Evolutionary conservation across 2,797 vertebrate species (phyloP), one percentile per base, ranked within the genome.

Genomic region (Tokudaia tokunoshimensis): DNA sequence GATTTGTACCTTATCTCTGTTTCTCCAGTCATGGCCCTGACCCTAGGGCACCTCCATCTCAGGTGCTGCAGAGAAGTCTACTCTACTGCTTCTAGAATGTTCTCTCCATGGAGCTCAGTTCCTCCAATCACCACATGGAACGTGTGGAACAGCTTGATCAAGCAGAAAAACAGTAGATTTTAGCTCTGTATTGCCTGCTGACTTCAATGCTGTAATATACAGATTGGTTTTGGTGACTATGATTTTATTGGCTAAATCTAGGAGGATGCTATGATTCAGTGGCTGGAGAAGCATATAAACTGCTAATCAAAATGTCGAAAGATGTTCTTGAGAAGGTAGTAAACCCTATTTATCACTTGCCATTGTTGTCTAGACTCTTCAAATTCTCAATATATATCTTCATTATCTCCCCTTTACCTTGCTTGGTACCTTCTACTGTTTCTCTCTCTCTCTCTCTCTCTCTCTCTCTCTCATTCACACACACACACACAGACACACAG

Each of bases 381-480:
- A 83, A 75, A 85, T 92, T 92, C 34, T 75, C 24, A 50, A 4
- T 72, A 26, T 59, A 59, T 47, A 37, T 75, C 14, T 52, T 14
- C 44, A n/a, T 80, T 86, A 26, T n/a, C 63, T 92, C 17, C 3
- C 3, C 84, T 75, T 41, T 72, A 19, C 9, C 24, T 85, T 59
- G 44, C 83, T 52, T 86, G 44, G 15, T 59, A 34, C 31, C 6
- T 89, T 93, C 52, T 84, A n/a, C 20, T 76, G 0, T 37, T 63
- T 81, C 89, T 92, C 47, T 78, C n/a, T 41, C 26, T 84, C 87
- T 94, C 41, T 81, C 41, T 59, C 22, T 61, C 89, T n/a, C 37
- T 82, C 57, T 34, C 19, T 55, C 78, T 50, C 44, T 47, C 7
- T 26, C 61, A 26, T 22, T 22, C 59, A 61, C 59, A 61, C 59